Conservation (phyloP, 2,797 vertebrate species). For the Forpus xanthops region DNA sequence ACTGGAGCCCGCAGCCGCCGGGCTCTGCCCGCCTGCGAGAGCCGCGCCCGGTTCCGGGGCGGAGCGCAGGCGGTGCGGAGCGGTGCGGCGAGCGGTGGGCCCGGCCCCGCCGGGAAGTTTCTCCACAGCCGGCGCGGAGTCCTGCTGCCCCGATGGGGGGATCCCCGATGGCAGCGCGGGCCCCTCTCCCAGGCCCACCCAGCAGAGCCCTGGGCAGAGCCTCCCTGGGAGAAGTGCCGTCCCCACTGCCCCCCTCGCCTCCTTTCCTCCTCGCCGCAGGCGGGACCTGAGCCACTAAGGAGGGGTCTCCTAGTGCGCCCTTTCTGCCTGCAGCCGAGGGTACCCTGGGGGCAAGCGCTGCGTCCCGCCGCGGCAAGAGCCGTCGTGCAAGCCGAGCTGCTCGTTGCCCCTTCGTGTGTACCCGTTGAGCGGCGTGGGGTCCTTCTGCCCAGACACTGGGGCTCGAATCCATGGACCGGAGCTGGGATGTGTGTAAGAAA, state of each 20-base stretch:
- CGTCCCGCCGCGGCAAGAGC: not conserved
- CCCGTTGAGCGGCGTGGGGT: too few relatives aligned
- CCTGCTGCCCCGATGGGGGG: not conserved
- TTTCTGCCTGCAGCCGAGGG: not conserved
- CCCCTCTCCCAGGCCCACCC: too few relatives aligned
- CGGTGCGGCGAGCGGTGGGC: not conserved
- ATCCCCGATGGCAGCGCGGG: not conserved
- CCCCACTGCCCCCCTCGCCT: too few relatives aligned
- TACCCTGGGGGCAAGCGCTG: not conserved
- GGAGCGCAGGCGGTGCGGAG: not conserved
- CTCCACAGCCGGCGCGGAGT: not conserved
- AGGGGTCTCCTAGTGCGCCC: fast-evolving
- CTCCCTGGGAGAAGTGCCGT: too few relatives aligned
- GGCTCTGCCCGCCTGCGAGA: not conserved
- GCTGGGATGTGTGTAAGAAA: not conserved
- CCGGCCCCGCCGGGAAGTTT: not conserved
- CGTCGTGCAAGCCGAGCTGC: not conserved
- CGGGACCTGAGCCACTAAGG: not conserved
- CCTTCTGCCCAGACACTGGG: not conserved
- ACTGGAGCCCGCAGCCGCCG: not conserved
- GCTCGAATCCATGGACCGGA: not conserved
- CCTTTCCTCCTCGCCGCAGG: not conserved
- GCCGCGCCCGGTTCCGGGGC: constrained; percentile 53
- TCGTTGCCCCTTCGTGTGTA: not conserved
- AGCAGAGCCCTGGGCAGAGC: not conserved